These are phyloP conservation scores for Argyrosomus regius DNA, from an alignment of 2,797 vertebrate species.

Conservation along the genomic window DNA sequence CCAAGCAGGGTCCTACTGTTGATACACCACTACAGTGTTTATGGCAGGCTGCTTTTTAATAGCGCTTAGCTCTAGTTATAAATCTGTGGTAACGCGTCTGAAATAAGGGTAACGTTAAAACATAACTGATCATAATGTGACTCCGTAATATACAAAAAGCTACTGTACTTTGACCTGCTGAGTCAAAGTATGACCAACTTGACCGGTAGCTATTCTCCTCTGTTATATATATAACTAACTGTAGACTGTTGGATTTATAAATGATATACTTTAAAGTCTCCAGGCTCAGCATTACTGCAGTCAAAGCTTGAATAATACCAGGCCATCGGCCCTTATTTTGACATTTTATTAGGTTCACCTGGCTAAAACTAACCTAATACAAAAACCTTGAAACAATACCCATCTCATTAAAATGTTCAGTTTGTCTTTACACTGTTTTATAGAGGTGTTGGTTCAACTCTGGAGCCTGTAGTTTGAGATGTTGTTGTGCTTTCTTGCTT, in stretches of 20 bases:
- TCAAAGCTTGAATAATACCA: neutral
- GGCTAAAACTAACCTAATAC: neutral
- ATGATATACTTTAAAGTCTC: neutral
- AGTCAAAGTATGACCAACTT: neutral
- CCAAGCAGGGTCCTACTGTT: neutral
- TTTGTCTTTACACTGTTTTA: neutral
- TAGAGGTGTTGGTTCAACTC: neutral
- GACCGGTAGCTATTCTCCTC: neutral
- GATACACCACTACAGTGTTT: neutral
- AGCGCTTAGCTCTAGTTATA: no score
- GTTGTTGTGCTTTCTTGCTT: neutral
- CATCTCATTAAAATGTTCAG: neutral
- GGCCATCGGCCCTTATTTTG: neutral
- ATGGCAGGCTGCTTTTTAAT: neutral
- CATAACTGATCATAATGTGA: neutral
- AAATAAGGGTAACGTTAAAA: neutral
- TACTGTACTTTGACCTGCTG: neutral
- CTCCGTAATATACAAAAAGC: neutral
- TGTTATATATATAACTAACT: neutral
- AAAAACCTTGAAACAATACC: neutral
- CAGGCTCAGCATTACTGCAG: neutral
- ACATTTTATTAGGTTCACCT: neutral
- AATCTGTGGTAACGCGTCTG: slow-evolving; percentile 4
- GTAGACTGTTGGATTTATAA: neutral
- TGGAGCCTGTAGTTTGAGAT: neutral